Percentiles rank a stretch among this genome's conserved stretches.
Evolutionary conservation across 2,888 invertebrate species (phyloP).

Genomic region (Melieria crassipennis): DNA sequence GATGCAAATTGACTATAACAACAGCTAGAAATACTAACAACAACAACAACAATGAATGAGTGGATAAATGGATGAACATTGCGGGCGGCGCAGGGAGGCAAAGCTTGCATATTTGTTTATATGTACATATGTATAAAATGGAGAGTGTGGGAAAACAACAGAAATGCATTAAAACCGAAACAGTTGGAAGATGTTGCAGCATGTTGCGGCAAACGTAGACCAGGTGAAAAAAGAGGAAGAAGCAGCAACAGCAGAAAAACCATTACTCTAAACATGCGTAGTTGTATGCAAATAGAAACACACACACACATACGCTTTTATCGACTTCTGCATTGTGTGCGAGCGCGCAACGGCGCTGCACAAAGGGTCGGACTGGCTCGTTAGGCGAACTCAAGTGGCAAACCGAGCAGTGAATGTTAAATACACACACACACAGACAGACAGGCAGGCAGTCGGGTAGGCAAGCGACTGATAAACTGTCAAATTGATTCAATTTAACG

Average conservation of each 20-base stretch:
- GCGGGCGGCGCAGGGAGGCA: neutral
- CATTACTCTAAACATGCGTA: neutral
- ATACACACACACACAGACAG: neutral
- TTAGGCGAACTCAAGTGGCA: too few species aligned
- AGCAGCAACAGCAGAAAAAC: neutral
- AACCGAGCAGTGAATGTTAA: too few species aligned
- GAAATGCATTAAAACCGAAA: conserved; percentile 9
- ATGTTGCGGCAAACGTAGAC: neutral
- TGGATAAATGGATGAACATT: neutral
- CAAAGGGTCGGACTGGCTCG: too few species aligned
- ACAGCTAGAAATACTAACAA: neutral
- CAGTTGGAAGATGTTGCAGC: neutral
- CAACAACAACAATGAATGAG: neutral
- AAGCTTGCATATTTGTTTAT: too few species aligned
- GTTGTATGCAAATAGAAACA: neutral
- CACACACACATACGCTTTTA: neutral
- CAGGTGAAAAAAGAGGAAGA: too few species aligned
- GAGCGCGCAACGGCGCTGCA: too few species aligned
- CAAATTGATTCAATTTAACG: conserved; percentile 36
- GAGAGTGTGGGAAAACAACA: neutral
- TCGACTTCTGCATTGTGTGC: neutral
- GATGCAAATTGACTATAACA: conserved; percentile 1
- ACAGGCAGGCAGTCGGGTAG: neutral
- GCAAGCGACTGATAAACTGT: conserved; percentile 28
- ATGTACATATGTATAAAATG: neutral